Evolutionary conservation across 2,113 vertebrate species (phyloP), one percentile per base, ranked within the genome.

Genomic region (Brienomyrus brachyistius): DNA sequence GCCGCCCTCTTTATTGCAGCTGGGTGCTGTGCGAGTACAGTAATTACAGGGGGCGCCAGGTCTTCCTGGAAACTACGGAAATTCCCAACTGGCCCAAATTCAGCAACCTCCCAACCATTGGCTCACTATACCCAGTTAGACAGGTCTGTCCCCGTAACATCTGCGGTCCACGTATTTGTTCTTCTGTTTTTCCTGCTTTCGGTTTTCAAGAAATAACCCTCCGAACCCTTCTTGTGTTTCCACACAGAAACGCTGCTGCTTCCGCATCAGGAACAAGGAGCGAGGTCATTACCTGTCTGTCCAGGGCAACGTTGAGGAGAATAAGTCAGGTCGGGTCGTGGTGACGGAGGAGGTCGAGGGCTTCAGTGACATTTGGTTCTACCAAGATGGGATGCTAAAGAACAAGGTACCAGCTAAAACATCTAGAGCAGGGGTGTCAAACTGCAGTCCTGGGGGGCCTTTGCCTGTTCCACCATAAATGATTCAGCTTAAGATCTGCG

Each of bases 11-110:
- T 54, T 15, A 27, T 70, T 77, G 0, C 93, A 99, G 98, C 84
- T 99, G 98, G 98, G 98, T 99, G 94, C 90, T 98, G n/a, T 99
- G 96, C 13, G 98, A 99, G 85, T 95, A 99, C 90, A 95, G 95
- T 0, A 97, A 98, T 94, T 99, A 97, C 95, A 97, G 98, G 35
- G 98, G 98, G 91, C 97, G 96, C 89, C 98, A 99, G 91, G 97
- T 98, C 96, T 94, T 99, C 2, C 92, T 98, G 92, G 96, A 98
- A 74, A 96, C 96, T 0, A 94, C 94, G 2, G 98, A 99, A 91
- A 97, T 99, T 94, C 96, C 98, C 93, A 99, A 97, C 95, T 99
- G 98, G 98, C 94, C 95, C 91, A 97, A 97, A 0, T 99, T 97
- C 93, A 99, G 98, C 0, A 97, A 97, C 0, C 91, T 98, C 0